Conservation (phyloP, 1,140 invertebrate genomes). For the Oncopeltus fasciatus region DNA sequence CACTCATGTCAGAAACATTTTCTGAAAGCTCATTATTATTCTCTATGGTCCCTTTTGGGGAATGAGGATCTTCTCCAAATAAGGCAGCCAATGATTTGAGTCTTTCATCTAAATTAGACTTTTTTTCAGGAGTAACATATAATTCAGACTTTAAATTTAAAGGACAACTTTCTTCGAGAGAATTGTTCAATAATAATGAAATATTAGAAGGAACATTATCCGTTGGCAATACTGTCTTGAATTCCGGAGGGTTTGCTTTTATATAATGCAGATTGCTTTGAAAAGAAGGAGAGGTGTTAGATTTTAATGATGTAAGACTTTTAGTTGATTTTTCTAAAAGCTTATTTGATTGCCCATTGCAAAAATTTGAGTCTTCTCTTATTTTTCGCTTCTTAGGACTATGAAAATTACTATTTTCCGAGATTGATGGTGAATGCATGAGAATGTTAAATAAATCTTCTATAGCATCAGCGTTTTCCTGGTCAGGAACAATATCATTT, state of each 20-base stretch:
- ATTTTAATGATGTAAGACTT: background rate
- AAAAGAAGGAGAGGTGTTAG: background rate
- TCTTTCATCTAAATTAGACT: background rate
- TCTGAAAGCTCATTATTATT: background rate
- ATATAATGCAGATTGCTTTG: background rate
- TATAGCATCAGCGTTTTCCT: background rate
- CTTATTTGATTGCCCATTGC: background rate
- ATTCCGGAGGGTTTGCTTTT: background rate
- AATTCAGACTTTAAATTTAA: background rate
- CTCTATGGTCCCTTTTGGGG: background rate
- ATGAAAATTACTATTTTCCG: background rate
- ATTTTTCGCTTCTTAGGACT: constrained; percentile 1
- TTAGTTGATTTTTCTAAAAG: no score
- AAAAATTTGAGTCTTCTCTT: background rate
- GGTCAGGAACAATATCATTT: background rate
- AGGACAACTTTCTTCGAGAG: background rate
- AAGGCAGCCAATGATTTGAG: background rate
- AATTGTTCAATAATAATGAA: background rate
- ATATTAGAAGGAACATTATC: background rate
- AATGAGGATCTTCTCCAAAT: background rate
- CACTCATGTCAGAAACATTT: background rate
- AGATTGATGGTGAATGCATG: background rate
- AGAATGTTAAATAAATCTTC: constrained; percentile 4
- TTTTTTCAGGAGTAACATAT: background rate
- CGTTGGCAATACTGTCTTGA: no score